These are phyloP conservation scores for Drosophila melanica DNA, from an alignment of 1,140 invertebrate genomes.

Conservation along the genomic window DNA sequence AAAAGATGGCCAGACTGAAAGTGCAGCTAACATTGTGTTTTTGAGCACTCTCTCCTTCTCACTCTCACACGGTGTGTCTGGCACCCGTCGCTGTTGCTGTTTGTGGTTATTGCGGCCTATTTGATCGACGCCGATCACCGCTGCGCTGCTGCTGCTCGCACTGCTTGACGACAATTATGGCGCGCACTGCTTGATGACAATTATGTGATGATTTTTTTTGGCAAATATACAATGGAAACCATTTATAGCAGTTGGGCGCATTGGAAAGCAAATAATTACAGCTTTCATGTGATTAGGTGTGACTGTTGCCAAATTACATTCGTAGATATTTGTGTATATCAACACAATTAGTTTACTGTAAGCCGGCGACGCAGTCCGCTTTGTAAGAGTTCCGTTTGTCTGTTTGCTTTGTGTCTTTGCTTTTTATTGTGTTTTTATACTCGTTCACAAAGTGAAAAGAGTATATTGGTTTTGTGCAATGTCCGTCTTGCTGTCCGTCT, in stretches of 20 bases:
- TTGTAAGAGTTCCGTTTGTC: neutral
- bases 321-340: constrained; percentile 17
- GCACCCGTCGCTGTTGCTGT: neutral
- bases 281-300: constrained; percentile 31
- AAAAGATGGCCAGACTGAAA: constrained; percentile 7
- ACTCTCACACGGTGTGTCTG: neutral
- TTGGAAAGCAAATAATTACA: constrained; percentile 31
- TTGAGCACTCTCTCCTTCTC: neutral
- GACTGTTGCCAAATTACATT: constrained; percentile 2
- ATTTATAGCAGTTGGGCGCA: constrained; percentile 24
- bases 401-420: constrained; percentile 4
- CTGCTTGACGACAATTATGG: constrained; percentile 27
- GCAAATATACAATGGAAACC: constrained; percentile 31
- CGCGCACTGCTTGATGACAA: constrained; percentile 25
- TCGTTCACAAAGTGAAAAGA: too few species aligned
- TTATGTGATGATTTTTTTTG: constrained; percentile 26
- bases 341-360: constrained; percentile 17
- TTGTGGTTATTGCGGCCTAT: constrained; percentile 6
- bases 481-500: too few species aligned
- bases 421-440: neutral
- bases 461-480: too few species aligned
- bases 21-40: constrained; percentile 5
- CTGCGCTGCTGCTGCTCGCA: constrained; percentile 11
- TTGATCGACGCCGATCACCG: constrained; percentile 8
- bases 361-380: neutral